A percentile compares a stretch with the other conserved stretches of the same genome.
phyloP scores from a whole-genome alignment of 1,140 invertebrate genomes.

The Solen grandis region DNA sequence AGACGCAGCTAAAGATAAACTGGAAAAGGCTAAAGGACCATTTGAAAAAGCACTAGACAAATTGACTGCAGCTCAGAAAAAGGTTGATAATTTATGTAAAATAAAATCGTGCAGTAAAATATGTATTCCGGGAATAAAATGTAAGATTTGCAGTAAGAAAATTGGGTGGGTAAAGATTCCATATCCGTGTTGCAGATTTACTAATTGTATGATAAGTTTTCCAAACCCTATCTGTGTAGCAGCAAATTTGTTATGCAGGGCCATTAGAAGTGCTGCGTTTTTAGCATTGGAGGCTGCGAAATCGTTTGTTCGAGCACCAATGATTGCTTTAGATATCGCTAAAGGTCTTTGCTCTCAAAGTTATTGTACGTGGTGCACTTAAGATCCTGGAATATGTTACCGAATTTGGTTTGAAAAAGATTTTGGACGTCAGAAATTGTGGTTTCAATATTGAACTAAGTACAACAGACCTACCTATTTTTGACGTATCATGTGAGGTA shows the following conservation, averaged over 20 bases:
- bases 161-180: not conserved
- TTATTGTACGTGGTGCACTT: constrained; percentile 24
- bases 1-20: constrained; percentile 44
- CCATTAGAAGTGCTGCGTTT: constrained; percentile 35
- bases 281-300: constrained; percentile 39
- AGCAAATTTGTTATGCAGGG: constrained; percentile 50
- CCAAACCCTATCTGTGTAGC: constrained; percentile 40
- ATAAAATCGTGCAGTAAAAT: constrained; percentile 48
- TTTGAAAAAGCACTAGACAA: constrained; percentile 31
- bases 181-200: constrained; percentile 43
- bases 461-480: too few relatives aligned
- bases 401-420: constrained; percentile 34
- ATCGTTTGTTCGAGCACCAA: constrained; percentile 37
- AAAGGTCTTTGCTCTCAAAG: constrained; percentile 46
- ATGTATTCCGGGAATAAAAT: constrained; percentile 58
- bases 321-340: constrained; percentile 49
- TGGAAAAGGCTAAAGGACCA: constrained; percentile 56
- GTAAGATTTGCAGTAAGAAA: constrained; percentile 24
- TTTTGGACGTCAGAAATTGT: too few relatives aligned
- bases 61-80: constrained; percentile 41
- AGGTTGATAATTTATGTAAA: constrained; percentile 55
- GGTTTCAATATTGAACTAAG: too few relatives aligned
- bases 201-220: constrained; percentile 55
- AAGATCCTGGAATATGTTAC: constrained; percentile 40
- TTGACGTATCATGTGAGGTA: constrained; percentile 56